These are phyloP conservation scores for Ahaetulla prasina DNA, from an alignment of 2,113 vertebrate genomes.

Conservation along the genomic window DNA sequence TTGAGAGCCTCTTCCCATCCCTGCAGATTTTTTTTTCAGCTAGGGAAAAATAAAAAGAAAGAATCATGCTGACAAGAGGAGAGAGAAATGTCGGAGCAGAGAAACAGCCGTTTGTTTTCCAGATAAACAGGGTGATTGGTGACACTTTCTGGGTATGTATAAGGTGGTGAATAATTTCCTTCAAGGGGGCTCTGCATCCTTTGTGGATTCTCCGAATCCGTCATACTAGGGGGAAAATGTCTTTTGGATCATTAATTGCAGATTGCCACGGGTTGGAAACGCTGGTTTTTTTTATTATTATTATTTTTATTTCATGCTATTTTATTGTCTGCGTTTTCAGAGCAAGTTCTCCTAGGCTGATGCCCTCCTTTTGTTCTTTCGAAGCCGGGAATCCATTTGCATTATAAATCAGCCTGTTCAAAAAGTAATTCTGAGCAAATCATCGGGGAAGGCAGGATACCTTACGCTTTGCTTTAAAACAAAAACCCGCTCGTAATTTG, in stretches of 20 bases:
- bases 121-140: conserved; percentile 63
- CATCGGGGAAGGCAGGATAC: background rate
- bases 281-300: conserved; percentile 39
- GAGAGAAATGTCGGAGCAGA: conserved; percentile 53
- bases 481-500: background rate
- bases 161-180: conserved; percentile 83
- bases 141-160: conserved; percentile 62
- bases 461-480: background rate
- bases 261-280: conserved; percentile 82
- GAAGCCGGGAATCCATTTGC: conserved; percentile 57
- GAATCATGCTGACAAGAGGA: conserved; percentile 44
- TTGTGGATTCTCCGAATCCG: conserved; percentile 80
- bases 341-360: conserved; percentile 47
- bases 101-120: conserved; percentile 62
- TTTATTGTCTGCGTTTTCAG: conserved; percentile 72
- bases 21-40: background rate
- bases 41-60: background rate
- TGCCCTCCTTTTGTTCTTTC: conserved; percentile 59
- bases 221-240: conserved; percentile 82
- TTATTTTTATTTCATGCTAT: background rate
- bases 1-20: background rate
- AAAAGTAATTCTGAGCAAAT: conserved; percentile 38
- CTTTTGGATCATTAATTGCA: conserved; percentile 87
- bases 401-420: conserved; percentile 60
- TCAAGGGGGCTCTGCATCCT: conserved; percentile 72